These are phyloP conservation scores for Aplidium turbinatum DNA, from an alignment of 23 tunicate species.

Conservation along the genomic window DNA sequence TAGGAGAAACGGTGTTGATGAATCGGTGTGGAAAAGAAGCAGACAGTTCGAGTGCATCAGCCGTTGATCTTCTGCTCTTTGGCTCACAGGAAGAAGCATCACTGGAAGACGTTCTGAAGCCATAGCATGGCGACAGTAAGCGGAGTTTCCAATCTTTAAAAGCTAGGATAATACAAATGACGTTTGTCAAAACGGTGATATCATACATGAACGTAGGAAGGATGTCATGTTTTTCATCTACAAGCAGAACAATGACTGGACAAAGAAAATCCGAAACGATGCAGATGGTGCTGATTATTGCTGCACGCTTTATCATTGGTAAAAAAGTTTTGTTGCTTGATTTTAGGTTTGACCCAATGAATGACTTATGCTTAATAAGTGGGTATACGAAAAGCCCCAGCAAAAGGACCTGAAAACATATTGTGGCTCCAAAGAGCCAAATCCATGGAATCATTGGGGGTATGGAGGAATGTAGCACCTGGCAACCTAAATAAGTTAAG, in stretches of 20 bases:
- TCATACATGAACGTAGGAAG: conserved; percentile 43
- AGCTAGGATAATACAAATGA: conserved; percentile 37
- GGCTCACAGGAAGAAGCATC: too few species aligned
- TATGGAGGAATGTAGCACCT: conserved; percentile 2
- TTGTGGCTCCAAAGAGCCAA: conserved; percentile 18
- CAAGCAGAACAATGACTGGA: conserved; percentile 33
- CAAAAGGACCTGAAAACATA: conserved; percentile 29
- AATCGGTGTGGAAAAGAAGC: too few species aligned
- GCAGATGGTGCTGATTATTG: conserved; percentile 25
- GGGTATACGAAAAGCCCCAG: conserved; percentile 45
- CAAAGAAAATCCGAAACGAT: conserved; percentile 21
- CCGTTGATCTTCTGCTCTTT: too few species aligned
- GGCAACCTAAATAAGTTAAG: conserved; percentile 32
- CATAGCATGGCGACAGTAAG: conserved; percentile 11
- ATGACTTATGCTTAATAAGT: conserved; percentile 9
- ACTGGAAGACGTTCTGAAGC: not conserved
- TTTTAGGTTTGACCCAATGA: not conserved
- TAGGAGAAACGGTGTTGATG: too few species aligned
- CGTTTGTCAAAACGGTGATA: conserved; percentile 24
- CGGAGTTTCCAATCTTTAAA: conserved; percentile 42
- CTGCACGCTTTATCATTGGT: conserved; percentile 38
- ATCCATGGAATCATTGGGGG: conserved; percentile 47
- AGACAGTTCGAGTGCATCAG: too few species aligned
- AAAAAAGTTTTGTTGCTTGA: not conserved
- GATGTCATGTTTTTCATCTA: conserved; percentile 31